Base-by-base conservation (phyloP, 2,888 invertebrate species). In the Melinopterus prodromus region DNA sequence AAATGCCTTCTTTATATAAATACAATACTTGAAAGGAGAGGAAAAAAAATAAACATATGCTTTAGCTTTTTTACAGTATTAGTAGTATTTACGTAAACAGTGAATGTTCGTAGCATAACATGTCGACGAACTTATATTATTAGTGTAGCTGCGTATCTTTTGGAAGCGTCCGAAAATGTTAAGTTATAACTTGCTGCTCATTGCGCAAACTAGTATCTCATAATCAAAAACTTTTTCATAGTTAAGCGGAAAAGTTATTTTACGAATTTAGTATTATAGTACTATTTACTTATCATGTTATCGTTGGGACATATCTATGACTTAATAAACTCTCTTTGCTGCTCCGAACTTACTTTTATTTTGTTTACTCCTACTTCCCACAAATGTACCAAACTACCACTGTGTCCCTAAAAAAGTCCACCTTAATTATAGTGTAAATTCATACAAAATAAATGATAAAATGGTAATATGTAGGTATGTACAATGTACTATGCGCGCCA, bases 221-320 rank as follows among this genome's bases (percentile, higher is more conserved):
- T 74, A 74, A 74, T 74, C 74, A 74, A 74, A 71, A 7, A 71
- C 15, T 36, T 36, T 74, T 36, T 36, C 35, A 74, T 53, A 1
- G 53, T 12, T 71, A 72, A 72, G 35, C 14, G n/a, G 36, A 35
- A 37, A 74, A 74, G 37, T 16, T 71, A 71, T 26, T 37, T 36
- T 74, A 74, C 74, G 74, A 74, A 36, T 74, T 36, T 74, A 74
- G 74, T 74, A 74, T 74, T 74, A 74, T 37, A 74, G 75, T 74
- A 79, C 76, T 79, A 76, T 76, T 80, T 78, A 79, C 78, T 77
- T 77, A 79, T 75, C 53, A 78, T 85, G 84, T 85, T 85, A 85
- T 85, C 85, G 85, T 85, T 85, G 83, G 84, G 84, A 85, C 85
- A 85, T 85, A 85, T 85, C 85, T 85, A 84, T 85, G 79, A 83